phyloP scores from a whole-genome alignment of 1,140 invertebrate species.

The Heterodera schachtii region DNA sequence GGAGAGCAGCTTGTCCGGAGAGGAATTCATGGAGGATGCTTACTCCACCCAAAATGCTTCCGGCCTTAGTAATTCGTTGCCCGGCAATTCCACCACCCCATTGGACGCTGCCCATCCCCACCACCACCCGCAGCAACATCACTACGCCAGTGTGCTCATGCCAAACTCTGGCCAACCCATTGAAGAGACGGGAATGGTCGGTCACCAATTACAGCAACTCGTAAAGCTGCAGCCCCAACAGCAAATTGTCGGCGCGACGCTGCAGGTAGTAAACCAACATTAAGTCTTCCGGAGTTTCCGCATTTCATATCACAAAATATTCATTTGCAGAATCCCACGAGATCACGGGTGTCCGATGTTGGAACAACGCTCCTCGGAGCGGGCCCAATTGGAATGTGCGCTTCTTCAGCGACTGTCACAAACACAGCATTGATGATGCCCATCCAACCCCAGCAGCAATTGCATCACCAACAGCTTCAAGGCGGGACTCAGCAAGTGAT shows the following conservation, averaged over 20 bases:
- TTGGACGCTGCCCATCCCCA: conserved; percentile 15
- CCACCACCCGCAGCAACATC: conserved; percentile 28
- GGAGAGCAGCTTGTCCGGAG: conserved; percentile 40
- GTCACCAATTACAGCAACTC: conserved; percentile 26
- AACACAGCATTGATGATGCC: conserved; percentile 11
- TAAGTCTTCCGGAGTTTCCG: not conserved
- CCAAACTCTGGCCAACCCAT: not conserved
- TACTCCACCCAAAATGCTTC: conserved; percentile 4
- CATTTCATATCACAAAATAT: not conserved
- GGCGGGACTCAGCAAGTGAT: conserved; percentile 37
- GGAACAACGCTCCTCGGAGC: not conserved
- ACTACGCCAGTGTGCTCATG: conserved; percentile 26
- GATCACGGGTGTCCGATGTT: not conserved
- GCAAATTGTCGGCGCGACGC: not conserved
- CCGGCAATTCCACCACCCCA: not conserved
- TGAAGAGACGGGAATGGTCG: not conserved
- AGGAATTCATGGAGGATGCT: conserved; percentile 34
- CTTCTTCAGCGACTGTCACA: not conserved
- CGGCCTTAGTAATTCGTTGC: not conserved
- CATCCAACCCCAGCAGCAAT: conserved; percentile 1
- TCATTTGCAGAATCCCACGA: not conserved
- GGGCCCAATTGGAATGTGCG: not conserved
- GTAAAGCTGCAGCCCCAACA: conserved; percentile 20
- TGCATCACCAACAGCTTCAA: conserved; percentile 7
- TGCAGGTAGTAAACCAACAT: not conserved